phyloP scores from a whole-genome alignment of 2,797 vertebrate genomes.

The Manis javanica region DNA sequence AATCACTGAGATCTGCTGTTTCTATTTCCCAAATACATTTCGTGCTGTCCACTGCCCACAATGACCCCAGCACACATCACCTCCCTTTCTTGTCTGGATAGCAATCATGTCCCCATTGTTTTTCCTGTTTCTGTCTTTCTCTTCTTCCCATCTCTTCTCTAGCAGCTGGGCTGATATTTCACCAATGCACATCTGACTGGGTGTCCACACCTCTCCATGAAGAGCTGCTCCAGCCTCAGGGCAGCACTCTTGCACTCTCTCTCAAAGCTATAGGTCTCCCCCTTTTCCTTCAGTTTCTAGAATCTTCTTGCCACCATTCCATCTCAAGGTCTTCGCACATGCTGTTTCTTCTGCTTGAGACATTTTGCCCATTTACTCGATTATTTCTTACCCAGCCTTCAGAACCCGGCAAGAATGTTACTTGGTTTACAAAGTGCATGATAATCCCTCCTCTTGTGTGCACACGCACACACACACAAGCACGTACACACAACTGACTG shows the following conservation, averaged over 20 bases:
- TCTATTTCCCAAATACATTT: background rate
- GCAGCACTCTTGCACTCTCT: background rate
- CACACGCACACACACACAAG: background rate
- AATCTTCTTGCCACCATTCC: background rate
- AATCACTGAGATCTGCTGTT: background rate
- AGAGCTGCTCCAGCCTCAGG: background rate
- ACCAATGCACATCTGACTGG: background rate
- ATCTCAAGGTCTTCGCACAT: background rate
- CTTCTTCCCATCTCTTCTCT: background rate
- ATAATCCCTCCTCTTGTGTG: background rate
- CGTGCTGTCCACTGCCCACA: background rate
- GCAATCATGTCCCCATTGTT: fast-evolving
- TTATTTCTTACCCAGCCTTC: background rate
- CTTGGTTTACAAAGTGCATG: background rate
- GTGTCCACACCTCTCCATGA: background rate
- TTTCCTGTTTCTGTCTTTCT: background rate
- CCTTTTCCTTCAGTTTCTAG: background rate
- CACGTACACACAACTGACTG: background rate
- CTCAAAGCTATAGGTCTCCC: background rate
- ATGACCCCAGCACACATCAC: no score
- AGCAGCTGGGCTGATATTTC: background rate
- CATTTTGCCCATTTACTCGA: background rate
- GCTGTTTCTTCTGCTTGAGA: background rate
- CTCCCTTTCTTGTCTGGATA: background rate
- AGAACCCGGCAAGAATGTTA: background rate